Evolutionary conservation across 2,888 invertebrate genomes (phyloP).

Genomic region (Cerceris rybyensis): DNA sequence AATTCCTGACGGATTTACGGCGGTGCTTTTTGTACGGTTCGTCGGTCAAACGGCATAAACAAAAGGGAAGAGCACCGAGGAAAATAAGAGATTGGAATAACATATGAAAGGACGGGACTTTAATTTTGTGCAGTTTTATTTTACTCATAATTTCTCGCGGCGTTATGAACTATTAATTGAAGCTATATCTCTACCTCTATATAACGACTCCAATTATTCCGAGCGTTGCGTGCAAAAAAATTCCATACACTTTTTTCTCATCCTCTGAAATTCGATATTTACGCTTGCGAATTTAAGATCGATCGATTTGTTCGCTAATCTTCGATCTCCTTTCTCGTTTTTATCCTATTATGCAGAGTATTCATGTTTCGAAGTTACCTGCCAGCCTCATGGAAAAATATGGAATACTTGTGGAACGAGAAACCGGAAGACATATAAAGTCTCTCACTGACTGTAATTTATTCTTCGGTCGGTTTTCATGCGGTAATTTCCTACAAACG

Average conservation of each 20-base stretch:
- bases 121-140: too few relatives aligned
- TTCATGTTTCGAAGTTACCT: constrained; percentile 9
- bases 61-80: too few relatives aligned
- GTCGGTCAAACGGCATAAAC: too few relatives aligned
- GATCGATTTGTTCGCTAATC: constrained; percentile 36
- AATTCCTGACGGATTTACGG: too few relatives aligned
- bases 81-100: too few relatives aligned
- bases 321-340: constrained; percentile 14
- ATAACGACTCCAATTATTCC: too few relatives aligned
- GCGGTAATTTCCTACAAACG: constrained; percentile 15
- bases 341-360: constrained; percentile 14
- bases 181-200: too few relatives aligned
- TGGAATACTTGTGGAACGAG: neutral
- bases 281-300: neutral
- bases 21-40: too few relatives aligned
- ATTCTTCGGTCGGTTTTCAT: constrained; percentile 5
- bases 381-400: constrained; percentile 4
- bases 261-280: neutral
- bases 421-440: neutral
- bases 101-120: too few relatives aligned
- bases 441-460: constrained; percentile 3
- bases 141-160: too few relatives aligned
- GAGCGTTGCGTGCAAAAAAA: neutral
- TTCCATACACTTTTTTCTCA: neutral
- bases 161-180: too few relatives aligned